These are phyloP conservation scores for Muraenolepis orangiensis DNA, from an alignment of 2,797 vertebrate species.

Conservation along the genomic window DNA sequence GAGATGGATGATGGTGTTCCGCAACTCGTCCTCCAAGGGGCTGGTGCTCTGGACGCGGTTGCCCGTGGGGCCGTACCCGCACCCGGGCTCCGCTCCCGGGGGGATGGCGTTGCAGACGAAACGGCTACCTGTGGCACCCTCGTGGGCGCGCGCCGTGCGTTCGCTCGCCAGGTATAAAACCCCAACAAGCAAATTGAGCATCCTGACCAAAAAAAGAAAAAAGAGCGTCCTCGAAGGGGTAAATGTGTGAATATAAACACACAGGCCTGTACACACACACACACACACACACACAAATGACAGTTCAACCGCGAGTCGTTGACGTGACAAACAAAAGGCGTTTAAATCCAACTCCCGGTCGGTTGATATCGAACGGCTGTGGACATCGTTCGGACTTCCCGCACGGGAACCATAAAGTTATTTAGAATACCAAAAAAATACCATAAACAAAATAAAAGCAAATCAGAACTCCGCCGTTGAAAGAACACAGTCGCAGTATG, in stretches of 20 bases:
- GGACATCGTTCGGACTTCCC: not conserved
- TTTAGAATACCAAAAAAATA: not conserved
- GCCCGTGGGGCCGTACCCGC: constrained; percentile 76
- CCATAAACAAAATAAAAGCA: not conserved
- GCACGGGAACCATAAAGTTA: not conserved
- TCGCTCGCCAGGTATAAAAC: constrained; percentile 67
- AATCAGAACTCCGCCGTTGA: not conserved
- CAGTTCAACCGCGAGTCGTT: not conserved
- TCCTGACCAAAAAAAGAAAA: constrained; percentile 65
- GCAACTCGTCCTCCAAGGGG: constrained; percentile 86
- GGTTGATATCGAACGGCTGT: not conserved
- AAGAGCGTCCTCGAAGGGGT: constrained; percentile 13
- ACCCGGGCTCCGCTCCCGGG: constrained; percentile 78
- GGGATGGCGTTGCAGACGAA: constrained; percentile 94
- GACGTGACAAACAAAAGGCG: not conserved
- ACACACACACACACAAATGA: not conserved
- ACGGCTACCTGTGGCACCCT: constrained; percentile 77
- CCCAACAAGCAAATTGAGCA: constrained; percentile 73
- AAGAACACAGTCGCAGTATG: too few species aligned
- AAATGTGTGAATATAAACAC: not conserved
- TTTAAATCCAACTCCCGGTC: not conserved
- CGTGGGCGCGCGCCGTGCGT: constrained; percentile 49
- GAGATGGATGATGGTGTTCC: constrained; percentile 86
- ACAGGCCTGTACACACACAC: not conserved
- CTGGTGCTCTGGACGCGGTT: constrained; percentile 77